Evolutionary conservation across 2,888 invertebrate genomes (phyloP).

Genomic region (Ariolimax columbianus): DNA sequence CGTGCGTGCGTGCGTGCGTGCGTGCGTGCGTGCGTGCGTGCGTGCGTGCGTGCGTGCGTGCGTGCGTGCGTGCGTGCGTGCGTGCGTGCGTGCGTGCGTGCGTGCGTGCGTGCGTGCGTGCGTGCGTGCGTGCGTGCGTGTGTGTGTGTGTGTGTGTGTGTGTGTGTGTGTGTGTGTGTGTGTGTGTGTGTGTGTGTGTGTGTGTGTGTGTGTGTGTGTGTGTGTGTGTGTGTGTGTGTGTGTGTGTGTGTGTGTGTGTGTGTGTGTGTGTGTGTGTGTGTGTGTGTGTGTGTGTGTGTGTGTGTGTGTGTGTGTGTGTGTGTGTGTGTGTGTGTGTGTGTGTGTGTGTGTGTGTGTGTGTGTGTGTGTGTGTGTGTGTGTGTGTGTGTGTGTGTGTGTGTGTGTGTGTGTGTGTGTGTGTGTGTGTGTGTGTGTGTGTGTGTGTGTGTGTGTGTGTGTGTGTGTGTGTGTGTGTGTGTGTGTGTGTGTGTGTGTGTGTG

Average conservation of each 20-base stretch:
- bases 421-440: background rate
- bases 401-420: background rate
- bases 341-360: background rate
- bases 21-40: no score
- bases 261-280: background rate
- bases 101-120: background rate
- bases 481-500: no score
- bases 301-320: background rate
- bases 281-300: background rate
- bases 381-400: conserved; percentile 5
- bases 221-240: background rate
- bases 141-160: background rate
- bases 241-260: background rate
- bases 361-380: background rate
- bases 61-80: no score
- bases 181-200: no score
- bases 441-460: conserved; percentile 10
- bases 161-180: no score
- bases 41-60: no score
- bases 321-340: background rate
- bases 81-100: background rate
- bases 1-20: no score
- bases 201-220: background rate
- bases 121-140: background rate
- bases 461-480: no score